Evolutionary conservation across 2,888 invertebrate genomes (phyloP), one percentile per base, ranked within the genome.

Genomic region (Thera obeliscata): DNA sequence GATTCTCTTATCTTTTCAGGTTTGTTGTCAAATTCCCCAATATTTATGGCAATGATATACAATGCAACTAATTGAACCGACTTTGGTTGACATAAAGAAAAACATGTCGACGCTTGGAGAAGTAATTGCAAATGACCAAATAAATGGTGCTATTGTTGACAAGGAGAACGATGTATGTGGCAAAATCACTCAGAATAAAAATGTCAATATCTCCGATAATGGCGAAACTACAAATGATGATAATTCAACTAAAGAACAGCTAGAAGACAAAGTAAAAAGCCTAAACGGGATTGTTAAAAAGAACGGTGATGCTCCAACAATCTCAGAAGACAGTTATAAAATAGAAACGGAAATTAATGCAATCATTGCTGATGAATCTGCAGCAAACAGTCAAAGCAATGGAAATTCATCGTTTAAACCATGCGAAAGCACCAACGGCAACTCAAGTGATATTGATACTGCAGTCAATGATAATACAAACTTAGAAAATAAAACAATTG

Each of bases 11-110:
- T 57, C 69, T 59, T 87, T 90, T 73, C 87, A 89, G 89, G 59
- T 76, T 64, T 66, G 54, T 61, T 67, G 78, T 70, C 64, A 73
- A 76, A 75, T 76, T 71, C 65, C 62, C 55, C 74, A 61, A 81
- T 78, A 61, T 50, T 41, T 49, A 62, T 61, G 56, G 87, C 86
- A 80, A 90, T 87, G 88, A 76, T 81, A 83, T 81, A 91, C 85
- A 83, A 93, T 93, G 93, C 91, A 93, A 90, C 83, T 93, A 81
- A 76, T 82, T 79, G 88, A 89, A 73, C 73, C 79, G 66, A 72
- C 79, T 68, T 74, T 82, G 77, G 41, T 62, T 48, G 82, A 82
- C 66, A 80, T 87, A 76, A 79, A 80, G 64, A 79, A 74, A 69
- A 88, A 85, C 71, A 93, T 93, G 92, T 81, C 90, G 7, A 78